These are phyloP conservation scores for Ivindomyrus marchei DNA, from an alignment of 2,113 vertebrate genomes.

Conservation along the genomic window DNA sequence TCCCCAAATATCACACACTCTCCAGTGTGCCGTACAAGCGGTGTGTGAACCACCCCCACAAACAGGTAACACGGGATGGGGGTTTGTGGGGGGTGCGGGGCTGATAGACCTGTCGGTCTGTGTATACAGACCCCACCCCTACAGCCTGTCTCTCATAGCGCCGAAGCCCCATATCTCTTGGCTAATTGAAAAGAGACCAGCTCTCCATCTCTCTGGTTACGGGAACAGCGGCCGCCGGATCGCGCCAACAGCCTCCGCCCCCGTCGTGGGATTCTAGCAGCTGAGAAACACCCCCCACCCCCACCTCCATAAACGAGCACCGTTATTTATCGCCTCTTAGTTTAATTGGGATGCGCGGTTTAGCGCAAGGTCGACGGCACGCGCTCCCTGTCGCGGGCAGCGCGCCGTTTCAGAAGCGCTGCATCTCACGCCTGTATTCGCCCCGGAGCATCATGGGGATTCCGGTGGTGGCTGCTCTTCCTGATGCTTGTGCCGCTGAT, in stretches of 20 bases:
- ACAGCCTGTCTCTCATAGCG: no score
- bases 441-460: neutral
- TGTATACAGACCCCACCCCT: neutral
- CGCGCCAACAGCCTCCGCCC: neutral
- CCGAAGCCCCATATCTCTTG: neutral
- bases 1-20: neutral
- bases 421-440: neutral
- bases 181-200: neutral
- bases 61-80: neutral
- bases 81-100: neutral
- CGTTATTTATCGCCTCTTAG: slow-evolving; percentile 1
- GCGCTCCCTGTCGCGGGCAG: neutral
- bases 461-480: neutral
- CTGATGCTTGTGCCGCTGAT: neutral
- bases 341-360: neutral
- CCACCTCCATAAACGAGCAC: neutral
- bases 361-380: neutral
- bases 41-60: neutral
- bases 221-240: neutral
- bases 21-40: neutral
- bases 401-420: neutral
- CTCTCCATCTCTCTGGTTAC: neutral
- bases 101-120: neutral
- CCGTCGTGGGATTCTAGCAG: neutral
- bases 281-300: neutral